Conservation (phyloP, 1,140 invertebrate genomes). For the Heliconius hermathena region DNA sequence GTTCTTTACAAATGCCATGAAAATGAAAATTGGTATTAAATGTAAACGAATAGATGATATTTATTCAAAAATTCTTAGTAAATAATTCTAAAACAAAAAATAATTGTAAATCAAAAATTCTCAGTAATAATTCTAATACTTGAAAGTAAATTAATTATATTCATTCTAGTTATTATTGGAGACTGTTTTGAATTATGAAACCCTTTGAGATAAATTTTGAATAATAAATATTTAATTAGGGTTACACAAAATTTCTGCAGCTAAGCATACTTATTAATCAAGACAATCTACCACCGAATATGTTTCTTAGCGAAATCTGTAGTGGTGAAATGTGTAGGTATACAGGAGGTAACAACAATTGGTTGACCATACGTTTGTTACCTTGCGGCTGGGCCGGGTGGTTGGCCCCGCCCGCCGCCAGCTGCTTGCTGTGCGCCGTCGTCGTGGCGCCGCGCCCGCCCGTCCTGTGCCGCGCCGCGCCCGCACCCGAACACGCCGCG, state of each 20-base stretch:
- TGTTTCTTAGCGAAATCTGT: too few species aligned
- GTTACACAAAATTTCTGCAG: not conserved
- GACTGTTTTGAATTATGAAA: not conserved
- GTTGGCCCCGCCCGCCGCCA: constrained; percentile 85
- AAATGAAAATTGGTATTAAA: not conserved
- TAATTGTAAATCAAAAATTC: not conserved
- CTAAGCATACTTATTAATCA: too few species aligned
- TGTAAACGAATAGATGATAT: not conserved
- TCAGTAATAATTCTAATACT: not conserved
- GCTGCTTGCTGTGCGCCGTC: constrained; percentile 90
- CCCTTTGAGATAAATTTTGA: not conserved
- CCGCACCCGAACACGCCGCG: constrained; percentile 37
- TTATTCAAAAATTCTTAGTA: not conserved
- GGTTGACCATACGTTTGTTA: constrained; percentile 82
- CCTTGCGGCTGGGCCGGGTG: constrained; percentile 85
- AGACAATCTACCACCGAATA: too few species aligned
- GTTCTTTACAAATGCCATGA: not conserved
- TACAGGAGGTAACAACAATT: constrained; percentile 60
- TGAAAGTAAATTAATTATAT: constrained; percentile 2
- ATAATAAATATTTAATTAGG: not conserved
- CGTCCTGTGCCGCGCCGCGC: constrained; percentile 57
- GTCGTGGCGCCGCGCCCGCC: constrained; percentile 80
- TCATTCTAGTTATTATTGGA: not conserved
- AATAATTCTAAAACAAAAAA: not conserved
- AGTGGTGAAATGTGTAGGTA: too few species aligned